phyloP scores from a whole-genome alignment of 2,888 invertebrate genomes.

The Stratiomys singularior region DNA sequence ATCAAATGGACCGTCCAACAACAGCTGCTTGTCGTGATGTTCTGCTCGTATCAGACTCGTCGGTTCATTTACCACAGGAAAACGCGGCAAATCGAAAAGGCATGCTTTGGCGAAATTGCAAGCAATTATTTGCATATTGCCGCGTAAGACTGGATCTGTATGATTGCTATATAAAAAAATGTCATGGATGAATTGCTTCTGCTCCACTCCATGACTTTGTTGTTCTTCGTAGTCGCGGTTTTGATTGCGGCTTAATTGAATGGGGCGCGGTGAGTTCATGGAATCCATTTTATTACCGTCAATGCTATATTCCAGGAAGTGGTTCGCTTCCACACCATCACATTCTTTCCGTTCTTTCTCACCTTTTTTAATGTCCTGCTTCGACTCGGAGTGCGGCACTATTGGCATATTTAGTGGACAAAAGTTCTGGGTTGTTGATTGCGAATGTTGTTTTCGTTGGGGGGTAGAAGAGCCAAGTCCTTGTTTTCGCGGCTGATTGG shows the following conservation, averaged over 20 bases:
- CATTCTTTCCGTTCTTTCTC: neutral
- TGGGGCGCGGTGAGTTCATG: neutral
- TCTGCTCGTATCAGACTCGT: neutral
- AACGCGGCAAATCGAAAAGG: conserved; percentile 22
- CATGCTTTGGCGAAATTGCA: conserved; percentile 59
- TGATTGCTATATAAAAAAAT: conserved; percentile 62
- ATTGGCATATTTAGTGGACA: conserved; percentile 21
- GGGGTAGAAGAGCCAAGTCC: neutral
- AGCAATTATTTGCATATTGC: conserved; percentile 63
- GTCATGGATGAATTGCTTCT: conserved; percentile 57
- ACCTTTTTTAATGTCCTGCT: conserved; percentile 15
- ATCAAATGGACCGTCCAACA: conserved; percentile 53
- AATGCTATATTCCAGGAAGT: neutral
- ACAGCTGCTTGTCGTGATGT: neutral
- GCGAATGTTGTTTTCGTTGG: neutral
- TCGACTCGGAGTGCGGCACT: conserved; percentile 18
- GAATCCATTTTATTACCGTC: neutral
- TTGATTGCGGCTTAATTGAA: neutral
- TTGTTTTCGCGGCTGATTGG: conserved; percentile 47
- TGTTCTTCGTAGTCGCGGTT: neutral
- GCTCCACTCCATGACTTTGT: conserved; percentile 4
- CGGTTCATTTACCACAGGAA: conserved; percentile 1
- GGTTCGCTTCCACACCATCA: neutral
- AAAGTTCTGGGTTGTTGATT: conserved; percentile 1
- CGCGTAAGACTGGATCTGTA: conserved; percentile 64